phyloP scores from a whole-genome alignment of 2,888 invertebrate genomes.

The Drosophila demipolita region DNA sequence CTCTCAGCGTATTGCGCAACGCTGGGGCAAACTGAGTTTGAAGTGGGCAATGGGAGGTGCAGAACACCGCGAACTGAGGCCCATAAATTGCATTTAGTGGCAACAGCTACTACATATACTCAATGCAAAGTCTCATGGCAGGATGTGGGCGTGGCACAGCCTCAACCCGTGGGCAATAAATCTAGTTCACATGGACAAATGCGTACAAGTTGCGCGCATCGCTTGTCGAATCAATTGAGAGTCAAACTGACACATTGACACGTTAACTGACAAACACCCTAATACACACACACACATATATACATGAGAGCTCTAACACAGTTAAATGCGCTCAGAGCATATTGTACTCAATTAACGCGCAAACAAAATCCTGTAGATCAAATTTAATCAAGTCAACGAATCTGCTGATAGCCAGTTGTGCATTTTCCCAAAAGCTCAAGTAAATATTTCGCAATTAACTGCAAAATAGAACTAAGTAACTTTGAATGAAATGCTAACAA shows the following conservation, averaged over 20 bases:
- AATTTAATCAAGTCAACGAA: not conserved
- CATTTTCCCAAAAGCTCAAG: not conserved
- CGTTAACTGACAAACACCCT: conserved; percentile 61
- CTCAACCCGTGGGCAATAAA: conserved; percentile 52
- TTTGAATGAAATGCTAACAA: not conserved
- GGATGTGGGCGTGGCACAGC: conserved; percentile 48
- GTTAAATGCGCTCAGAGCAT: conserved; percentile 29
- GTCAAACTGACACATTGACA: conserved; percentile 75
- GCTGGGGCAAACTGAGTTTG: not conserved
- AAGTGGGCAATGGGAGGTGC: not conserved
- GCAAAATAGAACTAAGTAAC: not conserved
- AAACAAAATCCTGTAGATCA: not conserved
- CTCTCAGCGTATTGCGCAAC: not conserved
- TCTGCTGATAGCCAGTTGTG: not conserved
- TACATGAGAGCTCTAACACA: not conserved
- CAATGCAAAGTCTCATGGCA: conserved; percentile 39
- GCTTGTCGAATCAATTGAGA: conserved; percentile 68
- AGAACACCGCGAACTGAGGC: conserved; percentile 26
- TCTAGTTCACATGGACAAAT: conserved; percentile 63
- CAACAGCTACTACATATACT: conserved; percentile 10
- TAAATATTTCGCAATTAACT: not conserved
- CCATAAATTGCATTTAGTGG: conserved; percentile 57
- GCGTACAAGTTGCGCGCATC: conserved; percentile 48
- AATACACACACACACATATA: conserved; percentile 2
- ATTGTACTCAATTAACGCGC: not conserved